Base-by-base conservation (phyloP, 2,888 invertebrate genomes). In the Hylaea fasciaria region DNA sequence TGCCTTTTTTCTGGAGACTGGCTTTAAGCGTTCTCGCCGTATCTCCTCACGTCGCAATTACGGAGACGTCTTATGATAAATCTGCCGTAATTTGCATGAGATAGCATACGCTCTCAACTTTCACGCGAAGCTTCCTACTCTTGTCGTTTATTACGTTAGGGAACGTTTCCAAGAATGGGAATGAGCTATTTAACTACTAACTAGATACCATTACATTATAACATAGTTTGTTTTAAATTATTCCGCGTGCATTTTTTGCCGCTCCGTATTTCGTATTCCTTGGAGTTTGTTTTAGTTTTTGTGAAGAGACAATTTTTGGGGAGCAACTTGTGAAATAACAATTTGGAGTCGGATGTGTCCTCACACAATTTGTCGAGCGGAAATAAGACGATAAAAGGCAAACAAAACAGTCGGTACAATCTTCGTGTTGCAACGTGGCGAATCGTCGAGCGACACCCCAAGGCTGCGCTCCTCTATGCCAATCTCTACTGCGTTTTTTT, bases 81-180 rank as follows among this genome's bases (percentile, higher is more conserved):
- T 92, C 91, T 92, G 81, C 87, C 83, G 90, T 91, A 92, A 92
- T 92, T 92, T 92, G 91, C 91, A 91, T 92, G 91, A 92, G 91
- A 92, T 91, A 91, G 91, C 92, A 91, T 92, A 92, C 90, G 92
- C 89, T 91, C 88, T 87, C 89, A 91, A 91, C 91, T 92, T 92
- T 91, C 88, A 86, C 87, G 89, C 86, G 86, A 82, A 86, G 87
- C 89, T 90, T 87, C 86, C 85, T 87, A 86, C 88, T 89, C 88
- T 87, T 90, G 88, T 84, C 90, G 87, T 90, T 91, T 91, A 91
- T 91, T 89, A 91, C 90, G 82, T 89, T 87, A 87, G 80, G 85
- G 83, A 87, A 89, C 89, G 87, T 90, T 90, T 87, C 83, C 86
- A 85, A 87, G 91, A 91, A 91, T 90, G 85, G 85, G 83, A 91